Evolutionary conservation across 2,113 vertebrate genomes (phyloP), one percentile per base, ranked within the genome.

Genomic region (Ptychochromis oligacanthus): DNA sequence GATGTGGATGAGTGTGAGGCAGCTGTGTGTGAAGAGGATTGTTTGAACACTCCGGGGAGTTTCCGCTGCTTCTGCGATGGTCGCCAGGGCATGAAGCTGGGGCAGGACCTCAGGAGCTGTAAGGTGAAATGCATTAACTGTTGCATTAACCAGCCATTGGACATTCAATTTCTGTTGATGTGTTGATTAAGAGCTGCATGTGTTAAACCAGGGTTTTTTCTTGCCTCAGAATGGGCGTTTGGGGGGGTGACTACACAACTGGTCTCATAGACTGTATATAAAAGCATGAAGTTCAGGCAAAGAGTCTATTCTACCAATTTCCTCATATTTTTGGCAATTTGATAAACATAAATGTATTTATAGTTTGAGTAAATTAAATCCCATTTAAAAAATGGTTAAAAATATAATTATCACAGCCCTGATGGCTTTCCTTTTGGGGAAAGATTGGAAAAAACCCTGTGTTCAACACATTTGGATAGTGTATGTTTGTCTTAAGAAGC

Each of bases 1-100:
- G 98, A 99, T 91, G 95, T 98, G 92, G 95, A 99, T 26, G 98
- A 99, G 93, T 99, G 98, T 58, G 89, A 94, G 75, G 87, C 96
- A 20, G 91, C 89, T 1, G 95, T 97, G 43, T 99, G 98, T 78
- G 97, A 96, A 28, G 97, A 97, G 87, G 94, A 95, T 79, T 99
- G 98, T 85, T 94, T 97, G 76, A 99, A 99, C 94, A 96, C 93
- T 2, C 96, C 95, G 0, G 98, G 98, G 76, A 97, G 97, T 93
- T 99, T 98, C 84, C 95, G 92, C 17, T 99, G 98, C 91, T 97
- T 97, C 81, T 99, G 98, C 15, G 95, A 99, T 0, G 98, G 98
- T 49, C 97, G 96, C 15, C 96, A 96, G n/a, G 97, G 97, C 82
- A 96, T 96, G 91, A 99, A 97, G 90, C 96, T 99, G 88, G 92